These are phyloP conservation scores for Tetramorium parvispinum DNA, from an alignment of 1,140 invertebrate species.

Conservation along the genomic window DNA sequence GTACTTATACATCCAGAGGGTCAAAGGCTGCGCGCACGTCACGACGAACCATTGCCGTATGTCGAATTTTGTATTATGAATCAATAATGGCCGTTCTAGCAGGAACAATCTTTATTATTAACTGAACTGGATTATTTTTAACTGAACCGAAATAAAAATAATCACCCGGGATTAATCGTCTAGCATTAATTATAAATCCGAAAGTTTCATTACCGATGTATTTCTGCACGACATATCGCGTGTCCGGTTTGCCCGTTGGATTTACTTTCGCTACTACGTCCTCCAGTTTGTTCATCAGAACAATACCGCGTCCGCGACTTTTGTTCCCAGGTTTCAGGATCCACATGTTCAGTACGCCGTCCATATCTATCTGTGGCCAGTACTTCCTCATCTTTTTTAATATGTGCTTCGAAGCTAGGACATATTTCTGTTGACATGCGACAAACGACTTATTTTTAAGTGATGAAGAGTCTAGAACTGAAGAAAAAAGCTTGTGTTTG, in stretches of 20 bases:
- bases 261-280: slow-evolving; percentile 92
- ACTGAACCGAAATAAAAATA: neutral
- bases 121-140: slow-evolving; percentile 35
- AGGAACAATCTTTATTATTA: slow-evolving; percentile 64
- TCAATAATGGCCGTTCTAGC: slow-evolving; percentile 92
- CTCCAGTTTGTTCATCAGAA: slow-evolving; percentile 94
- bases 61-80: slow-evolving; percentile 97
- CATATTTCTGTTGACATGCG: slow-evolving; percentile 81
- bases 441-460: neutral
- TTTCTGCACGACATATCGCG: slow-evolving; percentile 96
- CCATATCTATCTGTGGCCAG: slow-evolving; percentile 94
- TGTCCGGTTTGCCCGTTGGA: slow-evolving; percentile 88
- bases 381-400: slow-evolving; percentile 86
- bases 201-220: slow-evolving; percentile 92
- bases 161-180: neutral
- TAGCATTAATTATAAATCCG: slow-evolving; percentile 19
- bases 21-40: slow-evolving; percentile 95
- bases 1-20: slow-evolving; percentile 97
- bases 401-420: slow-evolving; percentile 84
- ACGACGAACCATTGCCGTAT: slow-evolving; percentile 97
- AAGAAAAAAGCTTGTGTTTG: neutral
- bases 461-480: neutral
- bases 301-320: slow-evolving; percentile 95
- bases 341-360: slow-evolving; percentile 96
- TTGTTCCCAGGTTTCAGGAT: slow-evolving; percentile 98